Evolutionary conservation across 1,140 invertebrate species (phyloP).

Genomic region (Sitophilus oryzae): DNA sequence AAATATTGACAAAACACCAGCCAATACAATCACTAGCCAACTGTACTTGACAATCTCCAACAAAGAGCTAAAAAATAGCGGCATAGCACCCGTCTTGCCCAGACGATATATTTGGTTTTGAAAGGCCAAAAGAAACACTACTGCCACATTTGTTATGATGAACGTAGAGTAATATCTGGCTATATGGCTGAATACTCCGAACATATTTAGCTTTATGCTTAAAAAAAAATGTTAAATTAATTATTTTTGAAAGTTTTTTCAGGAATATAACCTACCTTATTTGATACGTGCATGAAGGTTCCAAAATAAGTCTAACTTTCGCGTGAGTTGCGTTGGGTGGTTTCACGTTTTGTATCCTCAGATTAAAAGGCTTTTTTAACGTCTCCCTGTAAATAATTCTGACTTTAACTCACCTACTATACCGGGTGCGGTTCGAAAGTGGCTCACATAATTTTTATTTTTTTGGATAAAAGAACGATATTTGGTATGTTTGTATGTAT

Average conservation of each 20-base stretch:
- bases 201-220: conserved; percentile 38
- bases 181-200: conserved; percentile 41
- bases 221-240: too few species aligned
- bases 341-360: conserved; percentile 48
- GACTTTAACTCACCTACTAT: too few species aligned
- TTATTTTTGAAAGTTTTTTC: too few species aligned
- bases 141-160: conserved; percentile 43
- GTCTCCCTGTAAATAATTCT: conserved; percentile 43
- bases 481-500: too few species aligned
- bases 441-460: too few species aligned
- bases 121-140: conserved; percentile 44
- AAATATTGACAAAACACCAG: background rate
- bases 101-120: conserved; percentile 40
- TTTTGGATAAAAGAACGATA: too few species aligned
- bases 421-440: too few species aligned
- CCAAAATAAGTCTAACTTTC: conserved; percentile 49
- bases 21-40: conserved; percentile 1
- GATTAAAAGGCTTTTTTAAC: conserved; percentile 44
- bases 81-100: conserved; percentile 22
- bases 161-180: conserved; percentile 43
- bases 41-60: conserved; percentile 45
- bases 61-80: conserved; percentile 44
- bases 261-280: conserved; percentile 51
- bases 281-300: conserved; percentile 54
- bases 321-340: conserved; percentile 42